Conservation (phyloP, 2,797 vertebrate species). For the Anabacerthia variegaticeps region DNA sequence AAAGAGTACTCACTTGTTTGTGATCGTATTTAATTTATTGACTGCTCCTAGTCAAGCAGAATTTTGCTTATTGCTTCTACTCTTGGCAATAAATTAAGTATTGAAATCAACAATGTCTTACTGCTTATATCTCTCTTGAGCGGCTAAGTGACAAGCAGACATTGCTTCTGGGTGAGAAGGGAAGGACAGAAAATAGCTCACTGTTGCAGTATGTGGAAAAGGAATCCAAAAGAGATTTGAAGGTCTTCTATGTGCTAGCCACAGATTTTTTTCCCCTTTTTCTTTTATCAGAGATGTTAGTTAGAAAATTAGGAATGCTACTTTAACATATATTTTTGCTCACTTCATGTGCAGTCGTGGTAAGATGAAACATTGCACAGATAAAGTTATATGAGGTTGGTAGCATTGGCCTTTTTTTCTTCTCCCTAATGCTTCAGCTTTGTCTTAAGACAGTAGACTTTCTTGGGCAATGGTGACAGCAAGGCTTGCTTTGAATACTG, state of each 20-base stretch:
- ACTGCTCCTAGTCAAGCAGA: conserved; percentile 1
- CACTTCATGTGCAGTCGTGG: neutral
- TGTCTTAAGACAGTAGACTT: neutral
- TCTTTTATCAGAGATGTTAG: neutral
- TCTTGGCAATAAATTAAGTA: conserved; percentile 58
- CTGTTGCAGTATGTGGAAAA: conserved; percentile 28
- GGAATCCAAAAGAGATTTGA: conserved; percentile 30
- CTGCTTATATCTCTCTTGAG: conserved; percentile 20
- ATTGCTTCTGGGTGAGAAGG: conserved; percentile 44
- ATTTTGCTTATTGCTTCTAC: conserved; percentile 26
- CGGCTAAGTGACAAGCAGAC: conserved; percentile 44
- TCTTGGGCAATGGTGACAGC: neutral
- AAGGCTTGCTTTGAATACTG: neutral
- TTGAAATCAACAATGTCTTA: conserved; percentile 58
- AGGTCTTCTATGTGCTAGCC: conserved; percentile 1
- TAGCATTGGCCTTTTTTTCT: neutral
- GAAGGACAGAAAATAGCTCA: conserved; percentile 47
- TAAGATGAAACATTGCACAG: neutral
- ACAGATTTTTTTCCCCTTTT: neutral
- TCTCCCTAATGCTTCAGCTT: neutral
- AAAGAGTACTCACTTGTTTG: conserved; percentile 8
- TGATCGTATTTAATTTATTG: neutral
- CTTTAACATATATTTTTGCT: neutral
- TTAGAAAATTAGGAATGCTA: neutral
- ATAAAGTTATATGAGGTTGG: neutral